Conservation (phyloP, 2,888 invertebrate genomes). For the Bellardia pandia region DNA sequence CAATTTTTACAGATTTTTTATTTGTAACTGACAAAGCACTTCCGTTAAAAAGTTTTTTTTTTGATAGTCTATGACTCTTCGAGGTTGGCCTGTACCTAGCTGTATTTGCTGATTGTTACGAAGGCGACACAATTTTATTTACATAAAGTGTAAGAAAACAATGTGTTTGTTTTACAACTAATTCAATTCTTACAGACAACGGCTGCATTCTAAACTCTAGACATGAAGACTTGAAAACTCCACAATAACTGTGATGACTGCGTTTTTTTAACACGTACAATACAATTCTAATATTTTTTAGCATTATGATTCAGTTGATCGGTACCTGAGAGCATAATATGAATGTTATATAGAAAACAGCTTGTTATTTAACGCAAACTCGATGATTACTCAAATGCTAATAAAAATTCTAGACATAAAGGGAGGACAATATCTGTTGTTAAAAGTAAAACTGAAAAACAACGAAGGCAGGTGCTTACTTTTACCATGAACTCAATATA, state of each 20-base stretch:
- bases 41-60: too few species aligned
- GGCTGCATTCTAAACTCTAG: not conserved
- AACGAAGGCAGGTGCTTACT: not conserved
- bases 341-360: not conserved
- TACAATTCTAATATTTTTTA: conserved; percentile 56
- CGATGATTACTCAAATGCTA: too few species aligned
- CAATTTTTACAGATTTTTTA: conserved; percentile 49
- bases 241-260: not conserved
- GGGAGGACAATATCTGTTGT: too few species aligned
- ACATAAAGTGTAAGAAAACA: conserved; percentile 54
- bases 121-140: not conserved
- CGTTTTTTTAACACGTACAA: conserved; percentile 7
- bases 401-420: too few species aligned
- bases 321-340: conserved; percentile 68
- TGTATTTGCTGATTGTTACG: not conserved
- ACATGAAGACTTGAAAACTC: not conserved
- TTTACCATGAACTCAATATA: not conserved
- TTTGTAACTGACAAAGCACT: not conserved
- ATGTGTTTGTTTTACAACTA: conserved; percentile 57
- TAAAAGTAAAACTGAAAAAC: not conserved
- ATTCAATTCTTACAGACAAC: conserved; percentile 56
- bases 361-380: too few species aligned
- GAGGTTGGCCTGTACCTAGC: too few species aligned
- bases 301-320: conserved; percentile 71
- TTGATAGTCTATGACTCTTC: too few species aligned